phyloP scores from a whole-genome alignment of 2,113 vertebrate genomes.

The Crocuta crocuta region DNA sequence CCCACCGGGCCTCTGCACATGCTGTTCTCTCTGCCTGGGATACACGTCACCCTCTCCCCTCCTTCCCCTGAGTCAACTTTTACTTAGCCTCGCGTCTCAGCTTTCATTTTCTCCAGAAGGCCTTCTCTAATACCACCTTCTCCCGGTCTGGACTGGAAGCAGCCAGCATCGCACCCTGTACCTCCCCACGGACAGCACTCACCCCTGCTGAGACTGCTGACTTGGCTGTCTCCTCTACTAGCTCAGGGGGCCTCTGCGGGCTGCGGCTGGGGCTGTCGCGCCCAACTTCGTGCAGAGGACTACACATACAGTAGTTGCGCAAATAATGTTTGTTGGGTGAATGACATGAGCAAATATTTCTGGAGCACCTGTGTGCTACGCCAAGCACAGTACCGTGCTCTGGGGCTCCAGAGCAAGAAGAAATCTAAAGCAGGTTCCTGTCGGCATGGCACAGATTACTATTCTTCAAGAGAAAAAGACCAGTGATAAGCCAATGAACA shows the following conservation, averaged over 20 bases:
- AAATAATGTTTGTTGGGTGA: background rate
- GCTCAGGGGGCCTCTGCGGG: background rate
- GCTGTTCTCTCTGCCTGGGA: slow-evolving; percentile 67
- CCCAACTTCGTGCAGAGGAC: background rate
- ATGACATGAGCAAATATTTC: background rate
- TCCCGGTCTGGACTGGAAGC: background rate
- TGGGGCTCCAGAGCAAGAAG: background rate
- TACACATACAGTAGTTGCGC: background rate
- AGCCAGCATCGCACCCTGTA: background rate
- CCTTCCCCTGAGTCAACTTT: slow-evolving; percentile 52
- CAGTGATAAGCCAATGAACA: background rate
- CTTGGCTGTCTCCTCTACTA: background rate
- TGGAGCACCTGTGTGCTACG: background rate
- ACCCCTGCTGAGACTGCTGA: background rate
- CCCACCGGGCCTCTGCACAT: slow-evolving; percentile 60
- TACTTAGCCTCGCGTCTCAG: slow-evolving; percentile 26
- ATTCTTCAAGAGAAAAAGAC: background rate
- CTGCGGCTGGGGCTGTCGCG: background rate
- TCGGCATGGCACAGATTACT: background rate
- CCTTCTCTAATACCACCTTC: background rate
- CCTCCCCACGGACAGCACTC: background rate
- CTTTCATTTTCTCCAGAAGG: slow-evolving; percentile 50
- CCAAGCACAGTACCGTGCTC: background rate
- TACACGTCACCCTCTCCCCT: slow-evolving; percentile 31
- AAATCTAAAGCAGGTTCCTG: background rate